Percentiles rank a stretch among this genome's conserved stretches.
Conservation (phyloP, 53 echinoderm and acorn worm genomes). For the Hippasteria phrygiana region DNA sequence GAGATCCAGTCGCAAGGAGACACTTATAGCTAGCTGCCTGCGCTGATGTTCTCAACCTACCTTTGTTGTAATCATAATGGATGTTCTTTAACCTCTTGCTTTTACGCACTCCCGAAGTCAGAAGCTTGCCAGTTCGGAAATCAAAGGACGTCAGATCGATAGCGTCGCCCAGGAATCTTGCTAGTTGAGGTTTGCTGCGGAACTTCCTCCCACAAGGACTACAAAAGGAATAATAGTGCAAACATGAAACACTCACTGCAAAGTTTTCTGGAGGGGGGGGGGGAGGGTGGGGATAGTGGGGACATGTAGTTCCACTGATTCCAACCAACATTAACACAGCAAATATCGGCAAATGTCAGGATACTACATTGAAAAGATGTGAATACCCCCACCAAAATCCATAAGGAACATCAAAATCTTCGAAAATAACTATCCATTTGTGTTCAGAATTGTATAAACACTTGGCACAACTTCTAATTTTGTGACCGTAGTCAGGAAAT, state of each 20-base stretch:
- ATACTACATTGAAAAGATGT: no score
- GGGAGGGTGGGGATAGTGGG: neutral
- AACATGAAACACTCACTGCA: no score
- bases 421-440: no score
- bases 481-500: no score
- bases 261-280: neutral
- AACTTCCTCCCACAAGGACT: constrained; percentile 98
- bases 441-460: no score
- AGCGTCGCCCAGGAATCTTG: constrained; percentile 92
- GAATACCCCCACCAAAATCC: no score
- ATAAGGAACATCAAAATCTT: no score
- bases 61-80: constrained; percentile 96
- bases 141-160: constrained; percentile 97
- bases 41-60: neutral
- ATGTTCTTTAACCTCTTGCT: constrained; percentile 95
- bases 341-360: no score
- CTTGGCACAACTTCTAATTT: no score
- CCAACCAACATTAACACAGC: no score
- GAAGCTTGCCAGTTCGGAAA: constrained; percentile 93
- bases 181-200: constrained; percentile 97
- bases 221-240: constrained; percentile 9
- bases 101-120: constrained; percentile 88
- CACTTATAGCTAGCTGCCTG: no score
- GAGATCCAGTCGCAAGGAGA: no score
- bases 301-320: neutral